Evolutionary conservation across 2,113 vertebrate species (phyloP), one percentile per base, ranked within the genome.

Genomic region (Sitta europaea): DNA sequence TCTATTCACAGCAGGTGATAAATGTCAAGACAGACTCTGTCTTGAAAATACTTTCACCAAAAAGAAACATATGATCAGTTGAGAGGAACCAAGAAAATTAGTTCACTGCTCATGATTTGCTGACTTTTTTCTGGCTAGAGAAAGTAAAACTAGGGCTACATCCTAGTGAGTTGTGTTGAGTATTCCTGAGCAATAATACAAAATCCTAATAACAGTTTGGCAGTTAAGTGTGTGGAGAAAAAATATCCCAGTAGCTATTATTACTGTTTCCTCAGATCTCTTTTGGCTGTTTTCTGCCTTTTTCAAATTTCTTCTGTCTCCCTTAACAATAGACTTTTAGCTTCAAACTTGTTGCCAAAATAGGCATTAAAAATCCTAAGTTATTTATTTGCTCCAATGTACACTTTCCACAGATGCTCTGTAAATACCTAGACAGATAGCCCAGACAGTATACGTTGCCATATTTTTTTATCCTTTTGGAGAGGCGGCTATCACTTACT

Each of bases 331-430:
- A 75, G 57, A 28, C 22, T 88, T 96, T 87, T 94, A 91, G 33
- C 42, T 78, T 92, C 66, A 78, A 54, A 88, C 54, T 38, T 96
- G 17, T 78, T 96, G 82, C 58, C 92, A 96, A 94, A 97, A 95
- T 91, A 91, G 76, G 47, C 80, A 94, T 97, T 94, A 94, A 96
- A 88, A 94, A 88, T 75, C 58, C 63, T 5, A 11, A 53, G 38
- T 92, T 96, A 82, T 95, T 98, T 96, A 86, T 84, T 63, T 92
- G 71, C 84, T 97, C 88, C 1, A 1, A 82, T 61, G 57, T 50
- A 88, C 57, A 25, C 35, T 92, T 85, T 91, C 25, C 58, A 58
- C 22, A 67, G 65, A 45, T 55, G 54, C 12, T 92, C 22, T 72
- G 27, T 71, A 91, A 83, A 91, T 59, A 80, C 6, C 27, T 58